Conservation (phyloP, 2,797 vertebrate genomes). For the Novumbra hubbsi region DNA sequence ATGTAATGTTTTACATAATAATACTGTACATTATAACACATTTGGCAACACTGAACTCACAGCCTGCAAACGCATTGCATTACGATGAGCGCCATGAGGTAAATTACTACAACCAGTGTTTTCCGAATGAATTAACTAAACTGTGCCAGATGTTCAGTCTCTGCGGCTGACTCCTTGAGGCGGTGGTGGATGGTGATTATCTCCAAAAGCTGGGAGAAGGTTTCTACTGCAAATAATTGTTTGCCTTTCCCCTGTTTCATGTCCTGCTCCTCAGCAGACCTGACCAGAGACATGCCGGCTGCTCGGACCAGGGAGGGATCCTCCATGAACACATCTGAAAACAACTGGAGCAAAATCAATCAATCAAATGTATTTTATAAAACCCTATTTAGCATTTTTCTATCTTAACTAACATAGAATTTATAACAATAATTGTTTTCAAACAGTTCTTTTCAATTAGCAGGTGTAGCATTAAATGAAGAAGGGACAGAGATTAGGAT, state of each 20-base stretch:
- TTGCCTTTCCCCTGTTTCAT: constrained; percentile 58
- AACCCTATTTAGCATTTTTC: background rate
- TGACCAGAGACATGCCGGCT: constrained; percentile 55
- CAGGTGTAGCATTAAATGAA: background rate
- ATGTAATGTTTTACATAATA: background rate
- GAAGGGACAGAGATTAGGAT: background rate
- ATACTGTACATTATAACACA: no score
- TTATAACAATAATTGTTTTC: background rate
- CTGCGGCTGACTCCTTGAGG: constrained; percentile 64
- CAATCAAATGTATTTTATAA: background rate
- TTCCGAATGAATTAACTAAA: constrained; percentile 42
- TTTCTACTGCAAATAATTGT: constrained; percentile 60
- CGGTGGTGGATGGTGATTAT: constrained; percentile 66
- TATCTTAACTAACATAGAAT: background rate
- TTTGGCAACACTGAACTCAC: background rate
- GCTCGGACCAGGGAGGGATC: constrained; percentile 67
- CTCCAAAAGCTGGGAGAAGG: constrained; percentile 70
- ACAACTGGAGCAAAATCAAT: constrained; percentile 61
- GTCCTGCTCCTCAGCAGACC: constrained; percentile 44
- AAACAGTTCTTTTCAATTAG: background rate
- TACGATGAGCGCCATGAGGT: background rate
- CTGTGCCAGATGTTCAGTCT: constrained; percentile 63
- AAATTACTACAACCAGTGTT: background rate
- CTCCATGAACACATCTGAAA: constrained; percentile 69
- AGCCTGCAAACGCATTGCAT: background rate